These are phyloP conservation scores for Cephus pygmeus DNA, from an alignment of 2,888 invertebrate species.

Conservation along the genomic window DNA sequence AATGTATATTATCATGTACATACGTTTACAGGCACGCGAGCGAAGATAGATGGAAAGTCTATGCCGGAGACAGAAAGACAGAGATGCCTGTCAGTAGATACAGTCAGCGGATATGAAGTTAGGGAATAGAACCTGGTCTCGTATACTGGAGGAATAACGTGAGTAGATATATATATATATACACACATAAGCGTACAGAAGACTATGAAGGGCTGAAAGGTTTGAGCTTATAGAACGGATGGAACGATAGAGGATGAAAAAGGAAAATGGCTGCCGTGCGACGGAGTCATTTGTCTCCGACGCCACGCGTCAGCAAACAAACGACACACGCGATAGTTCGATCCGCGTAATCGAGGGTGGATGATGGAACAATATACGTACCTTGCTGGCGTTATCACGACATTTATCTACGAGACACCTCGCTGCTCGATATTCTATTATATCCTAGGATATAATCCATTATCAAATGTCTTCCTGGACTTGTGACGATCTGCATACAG, in stretches of 20 bases:
- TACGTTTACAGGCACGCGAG: neutral
- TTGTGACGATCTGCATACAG: neutral
- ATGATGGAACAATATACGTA: slow-evolving; percentile 53
- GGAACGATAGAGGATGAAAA: slow-evolving; percentile 12
- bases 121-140: neutral
- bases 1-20: neutral
- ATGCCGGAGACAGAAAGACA: neutral
- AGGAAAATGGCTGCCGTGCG: slow-evolving; percentile 36
- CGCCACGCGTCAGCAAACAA: slow-evolving; percentile 38
- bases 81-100: neutral
- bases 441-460: slow-evolving; percentile 23
- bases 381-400: slow-evolving; percentile 45
- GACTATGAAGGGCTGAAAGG: neutral
- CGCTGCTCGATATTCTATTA: slow-evolving; percentile 40
- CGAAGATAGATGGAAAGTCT: neutral
- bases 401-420: slow-evolving; percentile 43
- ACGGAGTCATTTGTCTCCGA: slow-evolving; percentile 38
- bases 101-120: neutral
- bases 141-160: neutral
- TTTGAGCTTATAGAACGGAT: neutral
- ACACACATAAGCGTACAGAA: neutral
- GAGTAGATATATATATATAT: neutral
- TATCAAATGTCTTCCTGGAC: slow-evolving; percentile 1
- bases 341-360: slow-evolving; percentile 49
- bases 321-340: slow-evolving; percentile 49